Base-by-base conservation (phyloP, 2,113 vertebrate species). In the Entosphenus tridentatus region DNA sequence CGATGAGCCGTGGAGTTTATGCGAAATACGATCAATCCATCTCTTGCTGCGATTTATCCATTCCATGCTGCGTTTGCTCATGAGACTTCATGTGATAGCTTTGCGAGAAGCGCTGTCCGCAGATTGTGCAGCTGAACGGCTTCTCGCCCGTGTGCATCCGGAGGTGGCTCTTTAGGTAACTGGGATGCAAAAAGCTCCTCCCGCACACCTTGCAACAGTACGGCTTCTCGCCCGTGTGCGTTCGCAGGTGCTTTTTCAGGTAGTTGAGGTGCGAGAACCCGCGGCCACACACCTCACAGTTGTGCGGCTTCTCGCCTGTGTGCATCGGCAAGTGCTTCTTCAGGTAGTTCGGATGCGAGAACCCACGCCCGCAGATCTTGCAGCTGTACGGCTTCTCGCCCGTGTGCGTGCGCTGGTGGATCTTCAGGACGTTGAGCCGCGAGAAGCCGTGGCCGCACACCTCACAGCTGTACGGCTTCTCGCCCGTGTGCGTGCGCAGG, bases 61-160 rank as follows among this genome's bases (percentile, higher is more conserved):
- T 39, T 5, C 39, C 39, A 39, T 39, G 39, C 39, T 39, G 39
- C 39, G 39, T 39, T 3, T 39, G 39, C 39, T 39, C 39, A 5
- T 39, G 39, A 39, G 39, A 39, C 39, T 39, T 39, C 39, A 39
- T 39, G 39, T 39, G 39, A 39, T 39, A 39, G 39, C 39, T 39
- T 39, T 39, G 39, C 39, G 39, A 39, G 62, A 65, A 65, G 21
- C 62, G 62, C 62, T 65, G n/a, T 9, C 62, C 10, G 62, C 62
- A 65, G n/a, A 65, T 21, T 9, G n/a, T 65, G 62, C 62, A 65
- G 62, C 9, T 65, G 21, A 9, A 65, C n/a, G 62, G 62, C 62
- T 65, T 65, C 62, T 65, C 62, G n/a, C 62, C 62, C 62, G 62
- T 65, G 21, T 65, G 62, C n/a, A 65, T 21, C 62, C 62, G n/a